phyloP scores from a whole-genome alignment of 2,888 invertebrate genomes.

The Athalia circularis region DNA sequence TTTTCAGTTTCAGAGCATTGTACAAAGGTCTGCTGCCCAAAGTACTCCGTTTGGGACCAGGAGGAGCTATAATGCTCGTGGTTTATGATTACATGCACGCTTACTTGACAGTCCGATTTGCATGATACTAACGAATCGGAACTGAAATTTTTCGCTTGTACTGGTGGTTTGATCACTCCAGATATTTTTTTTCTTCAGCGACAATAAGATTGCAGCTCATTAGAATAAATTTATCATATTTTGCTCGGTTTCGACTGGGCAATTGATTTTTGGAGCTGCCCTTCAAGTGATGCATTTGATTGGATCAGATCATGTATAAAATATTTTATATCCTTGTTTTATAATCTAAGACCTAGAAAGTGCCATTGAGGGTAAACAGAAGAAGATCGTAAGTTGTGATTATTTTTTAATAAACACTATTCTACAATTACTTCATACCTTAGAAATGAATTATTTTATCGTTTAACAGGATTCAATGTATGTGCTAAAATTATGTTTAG shows the following conservation, averaged over 20 bases:
- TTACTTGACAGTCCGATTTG: constrained; percentile 79
- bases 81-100: constrained; percentile 92
- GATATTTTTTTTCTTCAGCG: no score
- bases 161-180: no score
- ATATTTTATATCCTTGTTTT: no score
- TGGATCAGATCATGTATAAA: no score
- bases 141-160: background rate
- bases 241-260: no score
- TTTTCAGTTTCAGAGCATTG: constrained; percentile 86
- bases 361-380: background rate
- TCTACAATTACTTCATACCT: constrained; percentile 30
- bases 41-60: constrained; percentile 92
- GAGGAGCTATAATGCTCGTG: constrained; percentile 96
- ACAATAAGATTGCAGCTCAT: no score
- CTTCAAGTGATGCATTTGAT: no score
- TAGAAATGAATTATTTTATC: constrained; percentile 28
- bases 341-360: no score
- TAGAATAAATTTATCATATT: no score
- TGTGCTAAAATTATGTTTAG: constrained; percentile 14
- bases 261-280: no score
- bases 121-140: background rate
- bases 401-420: constrained; percentile 35
- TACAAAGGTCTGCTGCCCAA: constrained; percentile 96
- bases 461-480: constrained; percentile 13
- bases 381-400: background rate